Conservation (phyloP, 2,888 invertebrate species). For the Agrotis exclamationis region DNA sequence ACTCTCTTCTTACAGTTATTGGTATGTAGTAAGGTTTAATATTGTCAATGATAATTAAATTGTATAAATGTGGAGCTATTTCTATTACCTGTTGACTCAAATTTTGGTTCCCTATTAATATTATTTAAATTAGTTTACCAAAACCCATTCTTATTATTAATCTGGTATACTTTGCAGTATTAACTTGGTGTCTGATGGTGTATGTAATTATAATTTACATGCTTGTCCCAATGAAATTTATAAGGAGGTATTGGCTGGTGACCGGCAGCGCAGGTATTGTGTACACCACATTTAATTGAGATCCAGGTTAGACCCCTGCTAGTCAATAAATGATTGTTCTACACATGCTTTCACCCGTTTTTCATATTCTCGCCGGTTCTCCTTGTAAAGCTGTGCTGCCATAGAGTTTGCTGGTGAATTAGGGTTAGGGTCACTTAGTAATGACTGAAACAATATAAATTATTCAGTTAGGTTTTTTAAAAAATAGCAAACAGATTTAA, state of each 20-base stretch:
- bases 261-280: constrained; percentile 71
- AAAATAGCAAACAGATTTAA: not conserved
- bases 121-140: constrained; percentile 68
- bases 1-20: constrained; percentile 68
- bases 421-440: constrained; percentile 99
- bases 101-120: constrained; percentile 65
- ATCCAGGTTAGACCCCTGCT: constrained; percentile 85
- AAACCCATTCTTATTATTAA: constrained; percentile 70
- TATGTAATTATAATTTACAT: constrained; percentile 73
- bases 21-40: constrained; percentile 66
- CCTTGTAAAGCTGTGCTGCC: constrained; percentile 99
- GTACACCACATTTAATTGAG: constrained; percentile 76
- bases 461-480: not conserved
- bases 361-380: constrained; percentile 99
- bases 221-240: constrained; percentile 85
- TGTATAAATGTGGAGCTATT: constrained; percentile 53
- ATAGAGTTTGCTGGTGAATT: constrained; percentile 99
- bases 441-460: constrained; percentile 94
- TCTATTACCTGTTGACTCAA: constrained; percentile 66
- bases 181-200: constrained; percentile 65
- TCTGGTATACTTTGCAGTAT: constrained; percentile 64
- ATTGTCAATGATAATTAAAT: constrained; percentile 66
- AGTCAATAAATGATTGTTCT: constrained; percentile 99
- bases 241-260: constrained; percentile 78
- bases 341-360: constrained; percentile 99